A percentile compares a stretch with the other conserved stretches of the same genome.
These are phyloP conservation scores for Okapia johnstoni DNA, from an alignment of 2,113 vertebrate genomes.

Conservation along the genomic window DNA sequence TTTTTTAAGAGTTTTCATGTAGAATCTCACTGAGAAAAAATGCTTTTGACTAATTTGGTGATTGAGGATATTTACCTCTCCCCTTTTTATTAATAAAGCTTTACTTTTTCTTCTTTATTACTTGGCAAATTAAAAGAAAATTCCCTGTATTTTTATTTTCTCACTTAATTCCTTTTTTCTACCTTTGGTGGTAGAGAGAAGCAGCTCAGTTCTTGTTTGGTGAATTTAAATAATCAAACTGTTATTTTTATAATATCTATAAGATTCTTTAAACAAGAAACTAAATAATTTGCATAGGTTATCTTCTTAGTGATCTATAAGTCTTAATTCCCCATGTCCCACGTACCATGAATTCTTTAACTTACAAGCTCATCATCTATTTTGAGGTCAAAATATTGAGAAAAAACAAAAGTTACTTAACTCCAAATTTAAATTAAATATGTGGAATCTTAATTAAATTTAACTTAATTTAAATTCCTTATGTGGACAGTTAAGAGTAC, in stretches of 20 bases:
- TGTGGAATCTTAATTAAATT: not conserved
- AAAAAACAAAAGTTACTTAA: not conserved
- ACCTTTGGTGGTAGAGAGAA: not conserved
- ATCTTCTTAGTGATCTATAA: not conserved
- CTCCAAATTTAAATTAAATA: not conserved
- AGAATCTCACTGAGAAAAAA: not conserved
- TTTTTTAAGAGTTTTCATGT: not conserved
- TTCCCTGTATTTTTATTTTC: not conserved
- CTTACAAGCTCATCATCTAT: not conserved
- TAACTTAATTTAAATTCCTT: not conserved
- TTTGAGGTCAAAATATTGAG: not conserved
- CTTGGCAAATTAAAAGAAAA: not conserved
- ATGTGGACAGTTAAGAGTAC: not conserved
- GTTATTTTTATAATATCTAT: not conserved
- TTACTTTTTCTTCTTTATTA: not conserved
- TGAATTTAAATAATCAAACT: not conserved
- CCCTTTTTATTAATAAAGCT: not conserved
- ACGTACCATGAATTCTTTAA: not conserved
- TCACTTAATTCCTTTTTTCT: constrained; percentile 1
- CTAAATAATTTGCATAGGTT: not conserved
- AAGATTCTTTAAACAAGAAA: not conserved
- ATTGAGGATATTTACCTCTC: not conserved
- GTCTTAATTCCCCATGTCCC: not conserved
- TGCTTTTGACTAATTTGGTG: not conserved
- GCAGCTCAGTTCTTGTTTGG: not conserved